A percentile compares a stretch with the other conserved stretches of the same genome.
These are phyloP conservation scores for Orchesella cincta DNA, from an alignment of 1,140 invertebrate species.

Conservation along the genomic window DNA sequence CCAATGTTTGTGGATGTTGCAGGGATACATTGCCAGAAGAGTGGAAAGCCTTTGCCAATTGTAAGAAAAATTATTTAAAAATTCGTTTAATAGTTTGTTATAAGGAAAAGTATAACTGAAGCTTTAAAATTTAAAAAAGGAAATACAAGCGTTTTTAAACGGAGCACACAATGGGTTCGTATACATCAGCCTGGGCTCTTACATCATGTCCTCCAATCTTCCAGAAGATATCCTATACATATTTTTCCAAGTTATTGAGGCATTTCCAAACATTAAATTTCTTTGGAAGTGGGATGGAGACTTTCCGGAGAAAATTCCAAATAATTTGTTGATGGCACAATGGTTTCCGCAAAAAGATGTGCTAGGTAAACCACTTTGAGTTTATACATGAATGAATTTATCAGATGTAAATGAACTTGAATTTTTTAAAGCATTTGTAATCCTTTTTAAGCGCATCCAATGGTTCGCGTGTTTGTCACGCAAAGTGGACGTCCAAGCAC, in stretches of 20 bases:
- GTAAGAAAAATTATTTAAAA: slow-evolving; percentile 28
- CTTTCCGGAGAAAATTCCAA: not conserved
- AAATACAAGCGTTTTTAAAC: not conserved
- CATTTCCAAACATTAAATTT: not conserved
- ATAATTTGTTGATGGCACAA: not conserved
- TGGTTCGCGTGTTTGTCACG: slow-evolving; percentile 31
- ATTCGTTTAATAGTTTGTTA: not conserved
- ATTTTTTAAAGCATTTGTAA: not conserved
- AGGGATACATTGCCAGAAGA: slow-evolving; percentile 58
- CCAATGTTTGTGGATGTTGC: slow-evolving; percentile 66
- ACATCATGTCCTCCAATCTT: not conserved
- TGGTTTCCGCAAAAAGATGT: slow-evolving; percentile 15
- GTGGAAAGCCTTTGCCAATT: slow-evolving; percentile 15
- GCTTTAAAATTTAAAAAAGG: not conserved
- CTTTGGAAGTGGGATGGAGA: slow-evolving; percentile 14
- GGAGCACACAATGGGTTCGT: not conserved
- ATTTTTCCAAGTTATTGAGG: not conserved
- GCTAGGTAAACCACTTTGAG: too few species aligned
- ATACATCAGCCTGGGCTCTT: slow-evolving; percentile 19
- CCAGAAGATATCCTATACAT: not conserved
- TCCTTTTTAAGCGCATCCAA: slow-evolving; percentile 29
- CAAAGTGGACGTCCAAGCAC: slow-evolving; percentile 35
- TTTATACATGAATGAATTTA: not conserved
- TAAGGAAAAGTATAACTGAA: not conserved
- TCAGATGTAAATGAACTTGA: not conserved